Conservation (phyloP, 2,797 vertebrate species). For the Kryptolebias ocellatus region DNA sequence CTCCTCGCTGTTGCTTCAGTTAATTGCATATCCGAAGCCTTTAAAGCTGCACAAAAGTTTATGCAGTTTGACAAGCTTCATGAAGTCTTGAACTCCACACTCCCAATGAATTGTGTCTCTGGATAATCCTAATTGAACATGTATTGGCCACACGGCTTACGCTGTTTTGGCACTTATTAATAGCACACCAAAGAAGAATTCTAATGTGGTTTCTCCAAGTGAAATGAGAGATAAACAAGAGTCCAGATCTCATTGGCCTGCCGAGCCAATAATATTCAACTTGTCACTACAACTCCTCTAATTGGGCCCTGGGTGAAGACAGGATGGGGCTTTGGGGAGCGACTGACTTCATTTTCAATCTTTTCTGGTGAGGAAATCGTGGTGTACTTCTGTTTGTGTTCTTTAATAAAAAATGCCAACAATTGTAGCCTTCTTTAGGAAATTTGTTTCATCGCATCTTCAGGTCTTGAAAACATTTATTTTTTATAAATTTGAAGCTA, state of each 20-base stretch:
- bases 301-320: conserved; percentile 83
- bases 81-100: conserved; percentile 68
- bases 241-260: conserved; percentile 72
- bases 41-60: conserved; percentile 72
- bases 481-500: background rate
- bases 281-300: conserved; percentile 83
- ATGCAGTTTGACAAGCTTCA: conserved; percentile 69
- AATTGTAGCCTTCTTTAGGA: conserved; percentile 12
- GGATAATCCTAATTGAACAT: conserved; percentile 81
- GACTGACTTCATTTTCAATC: conserved; percentile 64
- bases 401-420: conserved; percentile 20
- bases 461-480: background rate
- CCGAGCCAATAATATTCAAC: conserved; percentile 72
- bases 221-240: conserved; percentile 84
- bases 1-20: conserved; percentile 65
- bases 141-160: conserved; percentile 80
- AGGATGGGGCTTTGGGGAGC: conserved; percentile 66
- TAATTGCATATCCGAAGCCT: conserved; percentile 76
- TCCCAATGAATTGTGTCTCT: conserved; percentile 66
- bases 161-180: conserved; percentile 85
- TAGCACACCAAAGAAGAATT: conserved; percentile 70
- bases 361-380: conserved; percentile 49
- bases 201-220: conserved; percentile 82
- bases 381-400: conserved; percentile 44
- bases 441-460: conserved; percentile 14